Base-by-base conservation (phyloP, 2,797 vertebrate genomes). In the Capromys pilorides region DNA sequence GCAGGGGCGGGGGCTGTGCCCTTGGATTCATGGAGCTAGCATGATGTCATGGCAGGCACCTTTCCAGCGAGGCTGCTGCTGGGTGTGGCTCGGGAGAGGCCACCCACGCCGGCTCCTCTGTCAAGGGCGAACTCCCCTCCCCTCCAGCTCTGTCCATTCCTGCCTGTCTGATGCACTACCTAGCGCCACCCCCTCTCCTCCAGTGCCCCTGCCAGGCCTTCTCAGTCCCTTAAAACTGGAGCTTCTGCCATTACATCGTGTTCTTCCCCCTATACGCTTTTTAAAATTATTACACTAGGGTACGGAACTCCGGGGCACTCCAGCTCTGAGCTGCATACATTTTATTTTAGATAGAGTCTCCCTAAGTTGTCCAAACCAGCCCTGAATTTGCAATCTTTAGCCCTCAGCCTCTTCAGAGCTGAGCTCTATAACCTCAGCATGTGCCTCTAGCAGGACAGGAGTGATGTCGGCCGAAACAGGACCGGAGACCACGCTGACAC, bases 51-150 rank as follows among this genome's bases (percentile, higher is more conserved):
- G 6, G 26, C 45, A 79, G 88, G 69, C 77, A 66, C 71, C 3
- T 26, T 83, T 36, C 59, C 69, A 67, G 39, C 0, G 1, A 85
- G 84, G 39, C 7, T 57, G 66, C 82, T 75, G 87, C 81, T 45
- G 82, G 64, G 83, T 64, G 83, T 88, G 84, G 85, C 93, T 54
- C 84, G 90, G 73, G 59, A 10, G 51, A 88, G 67, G 33, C 71
- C 31, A 9, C 3, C n/a, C 81, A 78, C 90, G 33, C 57, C n/a
- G 41, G 82, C 92, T 67, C 61, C 2, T 8, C 28, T 69, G 66
- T 3, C 39, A n/a, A 1, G 8, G 51, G 75, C 0, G 1, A 26
- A 21, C 71, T 24, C 61, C 21, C 18, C 24, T 67, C 45, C 5
- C 71, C 78, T 83, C 49, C 51, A 28, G 62, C n/a, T 26, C 0